Base-by-base conservation (phyloP, 2,797 vertebrate species). In the Brachyrhaphis roseni region DNA sequence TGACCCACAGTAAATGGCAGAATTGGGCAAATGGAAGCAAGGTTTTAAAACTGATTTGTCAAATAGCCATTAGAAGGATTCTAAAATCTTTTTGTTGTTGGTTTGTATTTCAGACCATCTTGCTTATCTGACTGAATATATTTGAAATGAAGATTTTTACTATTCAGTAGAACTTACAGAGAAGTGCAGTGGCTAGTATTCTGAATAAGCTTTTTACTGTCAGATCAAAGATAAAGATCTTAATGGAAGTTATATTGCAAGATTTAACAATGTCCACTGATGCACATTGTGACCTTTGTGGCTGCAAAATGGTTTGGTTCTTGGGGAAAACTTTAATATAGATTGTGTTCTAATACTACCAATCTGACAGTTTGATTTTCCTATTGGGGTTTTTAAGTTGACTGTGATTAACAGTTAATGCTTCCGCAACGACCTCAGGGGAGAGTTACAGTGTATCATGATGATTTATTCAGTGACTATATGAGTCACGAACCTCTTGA, bases 401-500 rank as follows among this genome's bases (percentile, higher is more conserved):
- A 68, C 31, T 39, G 34, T 39, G 18, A 68, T 39, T 68, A 39
- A 68, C 36, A 39, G 64, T 68, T n/a, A 68, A 68, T 55, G 53
- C 8, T 55, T 55, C 8, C 1, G 3, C 23, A 55, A 57, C 16
- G 28, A 62, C 57, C 3, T 18, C 13, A 62, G 16, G 57, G 57
- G 28, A 62, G 28, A 6, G 15, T 34, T 62, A 62, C 57, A 34
- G 57, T 62, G 57, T 64, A 64, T 64, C 34, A 64, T 64, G 62
- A 62, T 28, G 57, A 64, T 36, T 64, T 64, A 64, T 64, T 64
- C 31, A 64, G 16, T 64, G 34, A 36, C 8, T 36, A 64, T 20
- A 39, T 64, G 62, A 64, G 62, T 64, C 62, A 64, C 62, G 36
- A 64, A 64, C 62, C 62, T 15, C 62, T 64, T 64, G 62, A 64